These are phyloP conservation scores for Tethea ocularis DNA, from an alignment of 2,888 invertebrate species.

Conservation along the genomic window DNA sequence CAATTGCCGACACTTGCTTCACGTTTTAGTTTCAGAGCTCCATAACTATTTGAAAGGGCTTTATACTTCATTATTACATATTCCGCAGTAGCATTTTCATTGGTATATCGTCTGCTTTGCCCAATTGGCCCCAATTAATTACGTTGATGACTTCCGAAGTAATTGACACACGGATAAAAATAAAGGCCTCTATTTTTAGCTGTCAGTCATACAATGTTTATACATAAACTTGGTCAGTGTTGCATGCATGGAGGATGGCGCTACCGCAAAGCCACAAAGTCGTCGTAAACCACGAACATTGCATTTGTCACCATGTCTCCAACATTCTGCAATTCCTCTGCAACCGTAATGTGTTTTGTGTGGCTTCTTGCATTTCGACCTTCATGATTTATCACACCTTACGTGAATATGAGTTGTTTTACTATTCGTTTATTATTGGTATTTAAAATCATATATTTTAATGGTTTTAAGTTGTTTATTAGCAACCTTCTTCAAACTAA, in stretches of 20 bases:
- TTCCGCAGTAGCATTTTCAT: neutral
- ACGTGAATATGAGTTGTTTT: neutral
- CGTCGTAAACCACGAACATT: neutral
- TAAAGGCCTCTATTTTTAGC: neutral
- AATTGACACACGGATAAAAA: neutral
- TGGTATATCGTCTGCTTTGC: neutral
- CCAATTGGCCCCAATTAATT: neutral
- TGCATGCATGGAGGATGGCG: neutral
- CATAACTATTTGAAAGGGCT: neutral
- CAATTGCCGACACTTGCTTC: slow-evolving; percentile 13
- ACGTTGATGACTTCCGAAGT: neutral
- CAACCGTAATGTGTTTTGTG: neutral
- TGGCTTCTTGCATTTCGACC: neutral
- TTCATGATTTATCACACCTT: neutral
- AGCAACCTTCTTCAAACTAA: too few species aligned
- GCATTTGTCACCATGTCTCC: neutral
- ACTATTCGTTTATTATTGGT: neutral
- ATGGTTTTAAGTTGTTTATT: too few species aligned
- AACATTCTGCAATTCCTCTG: neutral
- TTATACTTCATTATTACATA: neutral
- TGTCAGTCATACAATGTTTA: neutral
- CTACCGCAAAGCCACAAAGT: neutral
- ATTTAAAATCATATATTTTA: too few species aligned
- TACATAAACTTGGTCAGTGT: neutral
- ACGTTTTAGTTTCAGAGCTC: neutral